A percentile compares a stretch with the other conserved stretches of the same genome.
phyloP scores from a whole-genome alignment of 2,888 invertebrate species.

The Argyra leucocephala region DNA sequence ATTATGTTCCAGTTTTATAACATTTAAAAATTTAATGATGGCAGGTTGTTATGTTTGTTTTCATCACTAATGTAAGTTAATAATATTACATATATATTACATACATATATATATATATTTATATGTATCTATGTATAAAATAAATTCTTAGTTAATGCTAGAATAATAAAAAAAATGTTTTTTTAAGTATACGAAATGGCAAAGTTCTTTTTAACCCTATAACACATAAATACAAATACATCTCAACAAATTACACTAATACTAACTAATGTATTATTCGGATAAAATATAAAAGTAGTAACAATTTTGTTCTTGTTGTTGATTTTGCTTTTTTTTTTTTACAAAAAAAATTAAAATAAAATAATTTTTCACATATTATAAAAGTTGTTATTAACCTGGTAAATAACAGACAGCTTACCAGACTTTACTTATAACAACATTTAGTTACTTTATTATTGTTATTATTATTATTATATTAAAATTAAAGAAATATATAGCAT shows the following conservation, averaged over 20 bases:
- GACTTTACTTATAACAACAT: background rate
- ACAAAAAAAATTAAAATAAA: too few relatives aligned
- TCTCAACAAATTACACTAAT: too few relatives aligned
- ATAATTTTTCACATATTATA: background rate
- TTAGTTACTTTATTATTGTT: background rate
- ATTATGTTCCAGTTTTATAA: background rate
- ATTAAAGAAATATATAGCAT: background rate
- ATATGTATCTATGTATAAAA: too few relatives aligned
- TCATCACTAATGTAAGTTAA: background rate
- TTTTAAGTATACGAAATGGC: too few relatives aligned
- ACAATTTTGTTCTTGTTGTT: background rate
- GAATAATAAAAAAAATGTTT: too few relatives aligned
- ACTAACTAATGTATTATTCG: too few relatives aligned
- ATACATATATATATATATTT: too few relatives aligned
- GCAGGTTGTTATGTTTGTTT: background rate
- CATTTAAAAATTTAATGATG: slow-evolving; percentile 1
- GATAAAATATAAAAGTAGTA: too few relatives aligned
- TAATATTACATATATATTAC: background rate
- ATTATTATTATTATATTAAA: background rate
- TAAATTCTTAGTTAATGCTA: too few relatives aligned
- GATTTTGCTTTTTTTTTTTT: too few relatives aligned
- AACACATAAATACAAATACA: too few relatives aligned
- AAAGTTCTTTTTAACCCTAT: too few relatives aligned
- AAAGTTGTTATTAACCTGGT: background rate
- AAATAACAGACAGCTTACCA: background rate